Evolutionary conservation across 2,888 invertebrate species (phyloP).

Genomic region (Cremastobaeus sp.): DNA sequence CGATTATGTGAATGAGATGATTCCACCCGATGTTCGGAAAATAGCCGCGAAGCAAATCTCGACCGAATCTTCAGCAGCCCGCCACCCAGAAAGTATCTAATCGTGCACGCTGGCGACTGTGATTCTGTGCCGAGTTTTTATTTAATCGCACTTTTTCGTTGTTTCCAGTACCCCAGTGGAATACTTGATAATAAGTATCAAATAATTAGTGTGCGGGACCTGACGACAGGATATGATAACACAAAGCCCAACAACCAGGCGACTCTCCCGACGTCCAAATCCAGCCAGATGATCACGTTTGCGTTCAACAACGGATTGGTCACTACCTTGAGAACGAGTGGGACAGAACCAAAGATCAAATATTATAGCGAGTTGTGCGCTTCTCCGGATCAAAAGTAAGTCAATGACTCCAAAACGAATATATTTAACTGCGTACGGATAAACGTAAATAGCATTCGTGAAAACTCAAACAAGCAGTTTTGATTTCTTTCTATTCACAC

Average conservation of each 20-base stretch:
- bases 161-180: constrained; percentile 85
- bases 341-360: constrained; percentile 99
- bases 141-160: background rate
- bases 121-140: background rate
- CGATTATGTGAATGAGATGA: too few species aligned
- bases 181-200: constrained; percentile 82
- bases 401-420: constrained; percentile 53
- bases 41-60: too few species aligned
- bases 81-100: too few species aligned
- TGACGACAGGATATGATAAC: constrained; percentile 92
- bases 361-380: constrained; percentile 96
- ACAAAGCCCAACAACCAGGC: constrained; percentile 85
- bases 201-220: constrained; percentile 88
- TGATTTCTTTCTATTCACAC: too few species aligned
- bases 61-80: too few species aligned
- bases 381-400: constrained; percentile 82
- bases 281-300: constrained; percentile 96
- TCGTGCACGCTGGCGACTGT: too few species aligned
- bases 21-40: too few species aligned
- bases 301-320: constrained; percentile 91
- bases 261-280: constrained; percentile 83
- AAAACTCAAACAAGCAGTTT: too few species aligned
- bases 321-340: constrained; percentile 95
- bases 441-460: too few species aligned
- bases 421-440: background rate